Conservation (phyloP, 2,113 vertebrate genomes). For the Enhydra lutris region DNA sequence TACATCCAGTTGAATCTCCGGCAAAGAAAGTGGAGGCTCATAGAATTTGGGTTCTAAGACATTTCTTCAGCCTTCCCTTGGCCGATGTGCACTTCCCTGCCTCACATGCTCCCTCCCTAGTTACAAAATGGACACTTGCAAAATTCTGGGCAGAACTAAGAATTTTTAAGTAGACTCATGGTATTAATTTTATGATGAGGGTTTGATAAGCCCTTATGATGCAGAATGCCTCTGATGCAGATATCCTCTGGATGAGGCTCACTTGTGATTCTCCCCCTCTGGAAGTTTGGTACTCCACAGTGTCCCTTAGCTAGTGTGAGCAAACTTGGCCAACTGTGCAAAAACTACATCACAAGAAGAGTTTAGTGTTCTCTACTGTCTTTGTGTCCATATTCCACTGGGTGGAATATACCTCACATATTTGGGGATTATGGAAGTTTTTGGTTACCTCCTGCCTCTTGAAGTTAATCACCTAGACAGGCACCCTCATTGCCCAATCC, state of each 20-base stretch:
- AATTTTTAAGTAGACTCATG: not conserved
- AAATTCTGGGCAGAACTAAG: not conserved
- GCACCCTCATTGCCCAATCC: not conserved
- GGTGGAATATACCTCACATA: not conserved
- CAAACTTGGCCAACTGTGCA: not conserved
- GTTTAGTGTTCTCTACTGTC: not conserved
- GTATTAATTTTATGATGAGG: not conserved
- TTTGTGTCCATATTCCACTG: not conserved
- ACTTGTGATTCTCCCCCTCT: not conserved
- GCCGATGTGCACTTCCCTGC: not conserved
- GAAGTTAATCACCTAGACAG: not conserved
- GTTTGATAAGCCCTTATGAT: not conserved
- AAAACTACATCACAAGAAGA: not conserved
- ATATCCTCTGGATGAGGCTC: not conserved
- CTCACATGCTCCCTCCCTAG: not conserved
- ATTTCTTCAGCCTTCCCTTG: not conserved
- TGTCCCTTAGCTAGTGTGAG: not conserved
- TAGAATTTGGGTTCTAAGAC: not conserved
- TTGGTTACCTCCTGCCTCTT: not conserved
- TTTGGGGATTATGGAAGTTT: not conserved
- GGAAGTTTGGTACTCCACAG: not conserved
- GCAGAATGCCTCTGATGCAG: not conserved
- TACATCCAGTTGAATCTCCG: not conserved
- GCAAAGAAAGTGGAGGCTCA: not conserved
- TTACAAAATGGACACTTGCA: not conserved